A percentile compares a stretch with the other conserved stretches of the same genome.
Evolutionary conservation across 2,888 invertebrate genomes (phyloP).

Genomic region (Rambutsinella grinnellia): DNA sequence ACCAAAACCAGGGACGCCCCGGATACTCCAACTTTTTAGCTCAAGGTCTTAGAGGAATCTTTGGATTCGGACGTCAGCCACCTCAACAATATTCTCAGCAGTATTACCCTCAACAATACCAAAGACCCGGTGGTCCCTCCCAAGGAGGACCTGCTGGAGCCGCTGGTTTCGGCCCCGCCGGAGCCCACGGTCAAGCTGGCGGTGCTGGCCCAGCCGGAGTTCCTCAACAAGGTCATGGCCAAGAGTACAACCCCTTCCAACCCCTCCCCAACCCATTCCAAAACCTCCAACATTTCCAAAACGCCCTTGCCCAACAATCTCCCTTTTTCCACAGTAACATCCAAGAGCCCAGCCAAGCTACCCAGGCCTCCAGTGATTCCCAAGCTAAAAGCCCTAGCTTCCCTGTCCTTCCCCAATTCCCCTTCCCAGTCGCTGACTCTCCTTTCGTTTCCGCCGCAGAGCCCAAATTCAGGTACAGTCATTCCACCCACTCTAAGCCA

Average conservation of each 20-base stretch:
- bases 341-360: conserved; percentile 3
- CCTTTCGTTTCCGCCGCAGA: conserved; percentile 4
- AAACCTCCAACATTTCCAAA: neutral
- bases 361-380: neutral
- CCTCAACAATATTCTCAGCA: neutral
- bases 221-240: neutral
- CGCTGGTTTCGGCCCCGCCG: neutral
- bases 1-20: neutral
- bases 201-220: neutral
- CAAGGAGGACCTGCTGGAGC: neutral
- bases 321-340: conserved; percentile 4
- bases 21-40: neutral
- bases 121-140: neutral
- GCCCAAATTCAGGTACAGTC: conserved; percentile 22
- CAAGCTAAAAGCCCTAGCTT: neutral
- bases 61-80: neutral
- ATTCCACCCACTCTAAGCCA: conserved; percentile 22
- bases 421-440: conserved; percentile 24
- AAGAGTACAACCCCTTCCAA: conserved; percentile 11
- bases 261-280: neutral
- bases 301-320: neutral
- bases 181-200: neutral
- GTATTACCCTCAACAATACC: neutral
- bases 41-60: neutral
- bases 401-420: conserved; percentile 3